phyloP scores from a whole-genome alignment of 2,113 vertebrate species.

The Rhodinocichla rosea region DNA sequence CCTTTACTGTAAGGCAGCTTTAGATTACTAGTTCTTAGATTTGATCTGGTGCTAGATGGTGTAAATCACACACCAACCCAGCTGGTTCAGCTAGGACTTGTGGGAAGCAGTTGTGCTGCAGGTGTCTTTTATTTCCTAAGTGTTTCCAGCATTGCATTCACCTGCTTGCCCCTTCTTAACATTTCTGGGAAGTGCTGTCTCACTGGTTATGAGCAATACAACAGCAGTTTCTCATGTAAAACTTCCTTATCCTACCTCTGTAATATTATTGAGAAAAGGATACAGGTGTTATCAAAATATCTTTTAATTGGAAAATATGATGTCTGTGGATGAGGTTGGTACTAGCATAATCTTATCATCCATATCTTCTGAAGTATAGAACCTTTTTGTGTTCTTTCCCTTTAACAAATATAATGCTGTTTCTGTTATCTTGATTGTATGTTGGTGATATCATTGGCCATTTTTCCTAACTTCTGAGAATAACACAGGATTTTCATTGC shows the following conservation, averaged over 20 bases:
- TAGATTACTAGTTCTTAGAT: neutral
- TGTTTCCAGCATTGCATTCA: neutral
- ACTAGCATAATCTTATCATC: neutral
- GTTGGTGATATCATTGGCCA: neutral
- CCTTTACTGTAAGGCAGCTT: neutral
- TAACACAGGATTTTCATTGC: neutral
- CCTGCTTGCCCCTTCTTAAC: fast-evolving
- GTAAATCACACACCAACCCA: neutral
- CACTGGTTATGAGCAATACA: neutral
- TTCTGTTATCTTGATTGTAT: neutral
- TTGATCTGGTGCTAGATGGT: neutral
- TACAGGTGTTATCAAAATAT: neutral
- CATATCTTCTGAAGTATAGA: neutral
- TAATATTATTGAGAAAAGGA: neutral
- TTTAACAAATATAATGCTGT: neutral
- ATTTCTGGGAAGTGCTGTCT: neutral
- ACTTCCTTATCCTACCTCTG: neutral
- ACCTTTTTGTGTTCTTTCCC: neutral
- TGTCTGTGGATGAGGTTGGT: neutral
- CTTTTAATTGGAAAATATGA: neutral
- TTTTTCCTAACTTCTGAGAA: neutral
- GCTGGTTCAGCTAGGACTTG: neutral
- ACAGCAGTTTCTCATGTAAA: neutral
- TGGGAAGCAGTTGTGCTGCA: neutral
- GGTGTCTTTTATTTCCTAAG: neutral